Evolutionary conservation across 2,113 vertebrate species (phyloP), one percentile per base, ranked within the genome.

Genomic region (Eleginops maclovinus): DNA sequence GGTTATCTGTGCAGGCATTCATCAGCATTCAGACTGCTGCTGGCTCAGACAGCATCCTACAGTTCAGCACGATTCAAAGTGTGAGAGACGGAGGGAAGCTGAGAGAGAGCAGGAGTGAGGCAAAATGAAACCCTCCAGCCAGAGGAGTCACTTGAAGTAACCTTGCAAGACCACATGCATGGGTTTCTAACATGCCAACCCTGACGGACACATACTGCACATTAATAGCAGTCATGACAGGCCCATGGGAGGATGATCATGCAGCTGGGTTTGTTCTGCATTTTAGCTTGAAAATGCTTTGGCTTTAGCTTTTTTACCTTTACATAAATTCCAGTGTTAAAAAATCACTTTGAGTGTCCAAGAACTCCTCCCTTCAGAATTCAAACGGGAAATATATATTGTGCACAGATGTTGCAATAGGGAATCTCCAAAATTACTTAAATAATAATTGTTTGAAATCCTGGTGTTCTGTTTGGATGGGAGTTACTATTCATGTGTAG

Each of bases 1-100:
- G 85, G 72, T 86, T 81, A 84, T 90, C 80, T 76, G 79, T 81
- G 72, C 61, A 81, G 88, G 85, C 89, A 88, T 84, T 84, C 81
- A 77, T 92, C 91, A 93, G 75, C 81, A 58, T 81, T 84, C 83
- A 82, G 69, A 79, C 78, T 58, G 75, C 83, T 77, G 77, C 87
- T 87, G 77, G 68, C 79, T 82, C 51, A 81, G 90, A 88, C 90
- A 81, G 87, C 74, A 69, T 79, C 74, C 68, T 75, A 68, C 74
- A 86, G 61, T 77, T 72, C 59, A 24, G 47, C 74, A 75, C 67
- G 40, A 68, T 80, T 83, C 75, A 80, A 71, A 86, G 69, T 43
- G 0, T 21, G 64, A 73, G 70, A 72, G 68, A 76, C 19, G n/a
- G 60, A 63, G 49, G 72, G 79, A 65, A 67, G 43, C 5, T n/a